These are phyloP conservation scores for Gymnobelideus leadbeateri DNA, from an alignment of 2,113 vertebrate genomes.

Conservation along the genomic window DNA sequence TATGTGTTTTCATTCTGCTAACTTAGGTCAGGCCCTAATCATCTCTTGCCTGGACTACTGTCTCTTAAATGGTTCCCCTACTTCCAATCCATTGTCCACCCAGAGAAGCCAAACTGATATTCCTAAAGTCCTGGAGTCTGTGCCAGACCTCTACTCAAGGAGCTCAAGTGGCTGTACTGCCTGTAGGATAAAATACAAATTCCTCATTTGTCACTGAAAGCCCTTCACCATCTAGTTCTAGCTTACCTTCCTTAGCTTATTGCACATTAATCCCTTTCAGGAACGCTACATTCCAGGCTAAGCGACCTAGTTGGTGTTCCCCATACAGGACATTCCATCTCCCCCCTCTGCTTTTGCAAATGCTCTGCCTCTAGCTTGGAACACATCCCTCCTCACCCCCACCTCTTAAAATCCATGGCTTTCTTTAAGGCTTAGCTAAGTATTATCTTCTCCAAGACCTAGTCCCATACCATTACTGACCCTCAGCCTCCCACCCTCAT, in stretches of 20 bases:
- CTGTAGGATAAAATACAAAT: not conserved
- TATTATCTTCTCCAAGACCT: not conserved
- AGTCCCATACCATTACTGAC: not conserved
- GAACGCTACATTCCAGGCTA: not conserved
- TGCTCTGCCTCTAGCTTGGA: not conserved
- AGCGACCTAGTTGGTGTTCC: not conserved
- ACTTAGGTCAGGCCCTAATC: not conserved
- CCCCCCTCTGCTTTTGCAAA: not conserved
- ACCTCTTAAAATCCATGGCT: not conserved
- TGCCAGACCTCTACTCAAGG: not conserved
- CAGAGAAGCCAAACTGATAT: not conserved
- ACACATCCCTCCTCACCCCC: not conserved
- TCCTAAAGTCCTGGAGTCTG: not conserved
- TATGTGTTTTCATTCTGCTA: not conserved
- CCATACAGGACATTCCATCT: not conserved
- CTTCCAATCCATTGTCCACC: not conserved
- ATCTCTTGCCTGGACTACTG: not conserved
- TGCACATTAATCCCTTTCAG: conserved; percentile 2
- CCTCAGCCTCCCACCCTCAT: not conserved
- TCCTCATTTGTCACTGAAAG: not conserved
- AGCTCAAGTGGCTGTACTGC: not conserved
- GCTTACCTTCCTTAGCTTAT: not conserved
- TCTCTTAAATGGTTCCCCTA: not conserved
- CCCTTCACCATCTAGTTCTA: not conserved
- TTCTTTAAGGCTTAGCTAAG: not conserved